These are phyloP conservation scores for Perdix hodgsoniae DNA, from an alignment of 2,797 vertebrate genomes.

Conservation along the genomic window DNA sequence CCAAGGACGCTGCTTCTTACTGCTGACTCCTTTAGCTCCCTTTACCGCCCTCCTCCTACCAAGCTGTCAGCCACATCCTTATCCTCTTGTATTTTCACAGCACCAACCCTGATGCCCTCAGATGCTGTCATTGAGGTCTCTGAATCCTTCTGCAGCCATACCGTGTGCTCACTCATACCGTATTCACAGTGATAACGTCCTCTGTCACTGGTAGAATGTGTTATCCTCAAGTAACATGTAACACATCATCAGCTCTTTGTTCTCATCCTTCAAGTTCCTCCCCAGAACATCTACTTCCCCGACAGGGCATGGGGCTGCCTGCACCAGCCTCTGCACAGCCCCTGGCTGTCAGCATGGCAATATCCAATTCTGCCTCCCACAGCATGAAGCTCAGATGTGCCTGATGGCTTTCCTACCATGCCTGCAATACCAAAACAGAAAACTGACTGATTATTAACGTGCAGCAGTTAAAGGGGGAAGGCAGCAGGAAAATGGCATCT, in stretches of 20 bases:
- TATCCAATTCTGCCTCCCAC: background rate
- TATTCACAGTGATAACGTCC: accelerated
- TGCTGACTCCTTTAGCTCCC: background rate
- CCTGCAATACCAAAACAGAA: background rate
- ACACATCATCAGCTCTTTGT: accelerated
- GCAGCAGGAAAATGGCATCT: background rate
- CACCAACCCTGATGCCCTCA: background rate
- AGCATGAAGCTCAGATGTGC: background rate
- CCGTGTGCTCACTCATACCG: accelerated
- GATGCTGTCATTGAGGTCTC: accelerated
- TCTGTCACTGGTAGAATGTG: accelerated
- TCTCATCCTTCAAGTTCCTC: background rate
- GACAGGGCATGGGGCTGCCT: background rate
- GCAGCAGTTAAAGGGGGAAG: background rate
- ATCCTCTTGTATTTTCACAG: background rate
- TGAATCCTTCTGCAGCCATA: background rate
- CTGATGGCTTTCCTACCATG: background rate
- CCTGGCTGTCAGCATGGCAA: accelerated
- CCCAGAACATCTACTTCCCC: background rate
- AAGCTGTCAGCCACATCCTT: background rate
- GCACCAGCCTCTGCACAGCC: background rate
- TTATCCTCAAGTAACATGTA: background rate
- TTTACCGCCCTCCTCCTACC: background rate
- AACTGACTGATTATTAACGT: background rate
- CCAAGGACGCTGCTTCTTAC: accelerated